Base-by-base conservation (phyloP, 2,888 invertebrate genomes). In the Villa cingulata region DNA sequence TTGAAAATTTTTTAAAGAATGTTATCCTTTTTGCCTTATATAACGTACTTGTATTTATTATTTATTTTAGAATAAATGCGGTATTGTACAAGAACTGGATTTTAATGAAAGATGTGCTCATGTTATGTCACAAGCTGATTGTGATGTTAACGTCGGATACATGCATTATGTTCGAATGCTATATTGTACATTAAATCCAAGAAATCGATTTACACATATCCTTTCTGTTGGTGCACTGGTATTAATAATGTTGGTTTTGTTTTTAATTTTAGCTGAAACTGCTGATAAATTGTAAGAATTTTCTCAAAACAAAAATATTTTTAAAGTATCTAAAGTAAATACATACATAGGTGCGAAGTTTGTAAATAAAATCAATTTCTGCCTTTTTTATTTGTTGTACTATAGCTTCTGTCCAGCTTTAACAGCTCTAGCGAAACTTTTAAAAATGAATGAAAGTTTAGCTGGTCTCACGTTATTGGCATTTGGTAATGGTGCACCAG, bases 401-500 rank as follows among this genome's bases (percentile, higher is more conserved):
- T 55, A 12, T 55, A 76, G 76, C 52, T 73, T 76, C 53, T 75
- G 75, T 50, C 75, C 76, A n/a, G 65, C 73, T 2, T 55, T 76
- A 12, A 64, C 72, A 41, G 66, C 70, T 10, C 66, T 76, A 27
- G 68, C 75, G 1, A 57, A 63, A 43, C 56, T 67, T 1, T 54
- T 75, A 39, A 61, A 61, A 23, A 58, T 77, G 42, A 75, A 74
- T 46, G 74, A 76, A 53, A 74, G 70, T 55, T 66, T 76, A 32
- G 75, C 76, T 10, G 82, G 82, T 4, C 79, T 81, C 10, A 81
- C 81, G n/a, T 71, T 82, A 54, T 60, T 83, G 56, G 80, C 81
- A 1, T 78, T 82, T 60, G 82, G 81, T 18, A 83, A 83, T 60
- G 80, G 81, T 38, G 76, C 81, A 1, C 78, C 82, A 5, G 82